Evolutionary conservation across 2,797 vertebrate genomes (phyloP).

Genomic region (Cirrhinus mrigala): DNA sequence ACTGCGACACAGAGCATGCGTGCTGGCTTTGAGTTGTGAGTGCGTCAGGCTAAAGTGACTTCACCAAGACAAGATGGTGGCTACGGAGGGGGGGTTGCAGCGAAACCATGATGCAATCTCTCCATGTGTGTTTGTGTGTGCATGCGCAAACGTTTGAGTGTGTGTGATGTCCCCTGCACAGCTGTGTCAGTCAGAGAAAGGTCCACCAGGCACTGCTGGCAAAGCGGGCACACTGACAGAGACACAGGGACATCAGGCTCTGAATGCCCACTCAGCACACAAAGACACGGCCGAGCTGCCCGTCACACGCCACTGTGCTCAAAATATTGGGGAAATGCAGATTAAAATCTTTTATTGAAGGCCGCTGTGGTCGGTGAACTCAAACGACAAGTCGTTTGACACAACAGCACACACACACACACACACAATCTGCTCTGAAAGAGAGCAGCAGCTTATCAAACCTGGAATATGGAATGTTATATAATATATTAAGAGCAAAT

Average conservation of each 20-base stretch:
- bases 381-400: neutral
- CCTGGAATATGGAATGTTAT: neutral
- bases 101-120: constrained; percentile 52
- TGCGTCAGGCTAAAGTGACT: constrained; percentile 55
- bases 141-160: constrained; percentile 26
- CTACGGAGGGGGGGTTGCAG: constrained; percentile 27
- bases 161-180: constrained; percentile 54
- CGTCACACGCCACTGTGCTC: constrained; percentile 39
- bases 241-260: constrained; percentile 29
- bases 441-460: neutral
- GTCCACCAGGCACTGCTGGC: constrained; percentile 45
- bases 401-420: neutral
- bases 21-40: constrained; percentile 26
- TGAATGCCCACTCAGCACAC: constrained; percentile 12
- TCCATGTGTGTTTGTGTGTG: constrained; percentile 48
- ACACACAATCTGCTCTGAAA: neutral
- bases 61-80: constrained; percentile 44
- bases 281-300: constrained; percentile 19
- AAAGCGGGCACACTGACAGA: constrained; percentile 39
- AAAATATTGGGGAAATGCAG: constrained; percentile 22
- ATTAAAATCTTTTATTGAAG: constrained; percentile 12
- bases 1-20: constrained; percentile 34
- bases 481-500: neutral
- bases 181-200: constrained; percentile 58
- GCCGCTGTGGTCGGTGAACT: neutral